phyloP scores from a whole-genome alignment of 2,113 vertebrate species.

The Globicephala melas region DNA sequence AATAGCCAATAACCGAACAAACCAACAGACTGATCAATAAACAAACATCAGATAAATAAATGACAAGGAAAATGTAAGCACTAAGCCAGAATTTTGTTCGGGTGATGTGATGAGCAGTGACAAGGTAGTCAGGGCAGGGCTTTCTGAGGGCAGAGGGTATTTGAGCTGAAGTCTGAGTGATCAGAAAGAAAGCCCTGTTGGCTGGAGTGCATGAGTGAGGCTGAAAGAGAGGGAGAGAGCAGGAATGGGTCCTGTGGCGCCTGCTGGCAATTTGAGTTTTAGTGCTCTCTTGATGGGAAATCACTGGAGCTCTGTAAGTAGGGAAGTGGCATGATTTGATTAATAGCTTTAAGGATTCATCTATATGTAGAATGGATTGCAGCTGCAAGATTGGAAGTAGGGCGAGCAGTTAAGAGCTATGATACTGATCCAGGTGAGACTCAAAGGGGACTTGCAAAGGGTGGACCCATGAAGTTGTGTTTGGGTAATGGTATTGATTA shows the following conservation, averaged over 20 bases:
- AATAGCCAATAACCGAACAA: background rate
- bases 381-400: background rate
- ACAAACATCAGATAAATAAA: background rate
- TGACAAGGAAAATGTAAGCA: background rate
- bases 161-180: background rate
- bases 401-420: background rate
- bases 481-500: background rate
- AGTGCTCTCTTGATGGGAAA: background rate
- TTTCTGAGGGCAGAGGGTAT: background rate
- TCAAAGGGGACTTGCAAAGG: background rate
- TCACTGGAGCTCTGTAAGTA: accelerated
- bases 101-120: background rate
- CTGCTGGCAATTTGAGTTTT: background rate
- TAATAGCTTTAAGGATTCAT: background rate
- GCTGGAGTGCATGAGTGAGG: background rate
- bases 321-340: background rate
- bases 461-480: background rate
- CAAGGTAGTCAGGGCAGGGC: background rate
- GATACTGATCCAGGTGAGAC: background rate
- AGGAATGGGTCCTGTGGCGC: background rate
- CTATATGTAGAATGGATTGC: background rate
- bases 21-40: background rate
- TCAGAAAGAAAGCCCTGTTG: background rate
- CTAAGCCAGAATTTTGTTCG: background rate
- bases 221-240: background rate